Base-by-base conservation (phyloP, 2,888 invertebrate genomes). In the Pteria penguin region DNA sequence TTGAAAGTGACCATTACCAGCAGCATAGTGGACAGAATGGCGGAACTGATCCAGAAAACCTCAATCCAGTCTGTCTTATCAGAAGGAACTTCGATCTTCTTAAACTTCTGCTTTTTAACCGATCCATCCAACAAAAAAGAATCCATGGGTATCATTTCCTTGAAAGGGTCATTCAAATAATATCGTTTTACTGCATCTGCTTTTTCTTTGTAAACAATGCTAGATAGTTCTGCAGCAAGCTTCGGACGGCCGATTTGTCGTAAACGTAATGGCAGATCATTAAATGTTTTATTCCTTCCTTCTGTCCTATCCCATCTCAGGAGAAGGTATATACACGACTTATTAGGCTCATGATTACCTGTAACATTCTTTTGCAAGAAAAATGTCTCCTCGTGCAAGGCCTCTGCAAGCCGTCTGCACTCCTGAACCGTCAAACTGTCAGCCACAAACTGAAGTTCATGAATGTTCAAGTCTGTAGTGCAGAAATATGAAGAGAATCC, bases 401-500 rank as follows among this genome's bases (percentile, higher is more conserved):
- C 84, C 8, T 79, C 78, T 2, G 84, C 75, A 1, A 90, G 76
- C n/a, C 76, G 72, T 11, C 74, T 73, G 68, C 90, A 90, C 72
- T 89, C 88, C 1, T 78, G 66, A 31, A 32, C 27, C 3, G 82
- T 79, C 31, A 90, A 76, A 69, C 88, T 87, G 68, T 89, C 87
- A 1, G 90, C 83, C 4, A 90, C 82, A 65, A 82, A 85, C 68
- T 88, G 86, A n/a, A 90, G 60, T 72, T 90, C 85, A 54, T 86
- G 85, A 32, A 85, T 82, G 72, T 89, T 90, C 57, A 90, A 57
- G 66, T 89, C 89, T n/a, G 83, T 75, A 1, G 85, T 85, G 31
- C 57, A 68, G 36, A 27, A 65, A 24, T n/a, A n/a, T n/a, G n/a
- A n/a, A n/a, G n/a, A n/a, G n/a, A n/a, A n/a, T n/a, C n/a, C n/a